Base-by-base conservation (phyloP, 2,113 vertebrate species). In the Notarius quadriscutis region DNA sequence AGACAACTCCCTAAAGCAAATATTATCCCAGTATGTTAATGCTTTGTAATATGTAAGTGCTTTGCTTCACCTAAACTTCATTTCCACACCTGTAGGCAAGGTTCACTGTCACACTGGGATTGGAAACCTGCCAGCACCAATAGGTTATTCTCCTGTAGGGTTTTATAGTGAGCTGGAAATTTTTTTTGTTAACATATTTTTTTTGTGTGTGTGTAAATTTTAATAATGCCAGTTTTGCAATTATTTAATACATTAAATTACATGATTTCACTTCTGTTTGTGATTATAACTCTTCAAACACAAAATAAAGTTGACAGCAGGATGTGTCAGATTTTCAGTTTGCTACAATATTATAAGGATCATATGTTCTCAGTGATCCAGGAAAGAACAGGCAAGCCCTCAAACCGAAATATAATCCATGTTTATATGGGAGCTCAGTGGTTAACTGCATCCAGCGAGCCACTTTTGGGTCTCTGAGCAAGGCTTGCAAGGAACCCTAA, bases 11-110 rank as follows among this genome's bases (percentile, higher is more conserved):
- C 60, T 85, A 75, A 30, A 86, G 50, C 34, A 88, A 84, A 88
- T 69, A 84, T 88, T 81, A 57, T 75, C 20, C 48, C 55, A 53
- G 34, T 84, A 84, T 84, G 84, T 83, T 84, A 86, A 88, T 86
- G 84, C 34, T 86, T 69, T 55, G 65, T 11, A 55, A 71, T 12
- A 81, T 62, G 34, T 81, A 53, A 85, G 41, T 34, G 57, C 41
- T 60, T 48, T 65, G 50, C 63, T 86, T 69, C 25, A 25, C 55
- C 30, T 83, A 25, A 58, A 83, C 69, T n/a, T 82, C 12, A 34
- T 85, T 58, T n/a, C 18, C 71, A 57, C 50, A 75, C 55, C 79
- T 85, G n/a, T 12, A 71, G 50, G 81, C 62, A 57, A 69, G 63
- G 81, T 80, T 81, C 63, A 63, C 81, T 84, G 74, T 41, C 60